Percentiles rank a stretch among this genome's conserved stretches.
Evolutionary conservation across 2,113 vertebrate species (phyloP).

Genomic region (Scolopax mira): DNA sequence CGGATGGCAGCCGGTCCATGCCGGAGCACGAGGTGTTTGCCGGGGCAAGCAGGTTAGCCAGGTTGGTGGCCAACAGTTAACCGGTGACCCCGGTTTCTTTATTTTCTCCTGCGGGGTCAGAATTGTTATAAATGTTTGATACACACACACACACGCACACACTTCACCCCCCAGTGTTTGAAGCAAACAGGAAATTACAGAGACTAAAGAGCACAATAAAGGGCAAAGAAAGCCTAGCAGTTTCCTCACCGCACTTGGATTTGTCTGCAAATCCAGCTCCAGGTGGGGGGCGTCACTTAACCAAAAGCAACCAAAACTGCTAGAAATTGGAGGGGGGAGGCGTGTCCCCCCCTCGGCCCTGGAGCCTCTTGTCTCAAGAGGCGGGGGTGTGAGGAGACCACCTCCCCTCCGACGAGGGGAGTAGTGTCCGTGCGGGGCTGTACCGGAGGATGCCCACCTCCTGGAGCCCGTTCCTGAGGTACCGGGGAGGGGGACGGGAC

Average conservation of each 20-base stretch:
- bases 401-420: no score
- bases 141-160: rapidly evolving
- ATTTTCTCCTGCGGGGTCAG: not conserved
- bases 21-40: not conserved
- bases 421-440: not conserved
- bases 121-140: not conserved
- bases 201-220: not conserved
- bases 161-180: not conserved
- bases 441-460: no score
- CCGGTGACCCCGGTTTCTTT: not conserved
- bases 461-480: not conserved
- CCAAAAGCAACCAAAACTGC: not conserved
- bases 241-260: not conserved
- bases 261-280: not conserved
- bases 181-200: conserved; percentile 16
- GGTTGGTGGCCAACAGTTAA: rapidly evolving
- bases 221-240: not conserved
- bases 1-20: rapidly evolving
- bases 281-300: not conserved
- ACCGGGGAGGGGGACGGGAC: no score
- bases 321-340: rapidly evolving
- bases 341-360: no score
- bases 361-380: not conserved
- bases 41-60: not conserved
- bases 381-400: not conserved